A percentile compares a stretch with the other conserved stretches of the same genome.
These are phyloP conservation scores for Eupithecia centaureata DNA, from an alignment of 2,888 invertebrate genomes.

Conservation along the genomic window DNA sequence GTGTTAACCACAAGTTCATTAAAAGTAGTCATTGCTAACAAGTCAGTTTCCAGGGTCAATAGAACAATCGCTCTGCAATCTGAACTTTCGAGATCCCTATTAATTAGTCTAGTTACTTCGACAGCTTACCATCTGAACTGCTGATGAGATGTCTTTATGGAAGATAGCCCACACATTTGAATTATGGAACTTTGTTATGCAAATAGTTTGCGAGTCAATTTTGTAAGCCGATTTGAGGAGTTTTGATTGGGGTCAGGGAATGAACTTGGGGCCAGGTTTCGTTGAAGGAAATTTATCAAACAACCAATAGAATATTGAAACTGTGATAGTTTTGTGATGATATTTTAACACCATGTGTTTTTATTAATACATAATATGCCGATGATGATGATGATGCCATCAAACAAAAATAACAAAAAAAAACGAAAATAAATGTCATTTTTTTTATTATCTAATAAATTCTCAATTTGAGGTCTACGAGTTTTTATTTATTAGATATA, in stretches of 20 bases:
- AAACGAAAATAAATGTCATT: too few relatives aligned
- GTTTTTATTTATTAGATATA: too few relatives aligned
- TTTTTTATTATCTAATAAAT: too few relatives aligned
- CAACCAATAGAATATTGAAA: neutral
- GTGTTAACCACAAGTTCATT: neutral
- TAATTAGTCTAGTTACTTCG: slow-evolving; percentile 1
- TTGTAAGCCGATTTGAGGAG: slow-evolving; percentile 6
- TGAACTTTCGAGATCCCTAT: slow-evolving; percentile 39
- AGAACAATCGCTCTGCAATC: slow-evolving; percentile 27
- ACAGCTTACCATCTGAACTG: neutral
- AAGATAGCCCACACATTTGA: slow-evolving; percentile 11
- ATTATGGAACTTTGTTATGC: slow-evolving; percentile 43
- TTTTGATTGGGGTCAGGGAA: slow-evolving; percentile 7
- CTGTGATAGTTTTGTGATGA: neutral
- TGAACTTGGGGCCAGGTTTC: neutral
- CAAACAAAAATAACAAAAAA: too few relatives aligned
- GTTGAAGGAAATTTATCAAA: neutral
- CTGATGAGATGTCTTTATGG: slow-evolving; percentile 8
- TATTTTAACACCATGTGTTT: neutral
- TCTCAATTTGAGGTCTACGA: too few relatives aligned
- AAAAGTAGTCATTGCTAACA: neutral
- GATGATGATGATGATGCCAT: too few relatives aligned
- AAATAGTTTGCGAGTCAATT: neutral
- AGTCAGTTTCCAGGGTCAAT: neutral
- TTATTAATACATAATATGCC: too few relatives aligned